Evolutionary conservation across 92 coral and sea anemone species (phyloP), one percentile per base, ranked within the genome.

Genomic region (Ricordea florida): DNA sequence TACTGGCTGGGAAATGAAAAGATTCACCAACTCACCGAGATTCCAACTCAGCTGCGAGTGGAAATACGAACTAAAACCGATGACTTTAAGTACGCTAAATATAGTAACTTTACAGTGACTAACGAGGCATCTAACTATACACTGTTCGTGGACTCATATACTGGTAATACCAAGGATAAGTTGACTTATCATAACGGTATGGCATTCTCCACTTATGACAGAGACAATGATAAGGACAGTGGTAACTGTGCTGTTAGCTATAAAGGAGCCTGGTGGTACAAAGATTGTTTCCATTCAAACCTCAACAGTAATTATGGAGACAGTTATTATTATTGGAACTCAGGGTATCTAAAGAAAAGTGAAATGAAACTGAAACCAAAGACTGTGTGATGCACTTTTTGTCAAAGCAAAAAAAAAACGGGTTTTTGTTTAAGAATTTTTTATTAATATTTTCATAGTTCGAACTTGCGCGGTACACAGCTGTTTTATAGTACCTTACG

Each of bases 61-160:
- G 63, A 29, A 30, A 57, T 57, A 5, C 30, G 34, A 14, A 57
- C 63, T 0, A 16, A 24, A 16, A 30, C 63, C 1, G 5, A 0
- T 29, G 63, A 42, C 7, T 30, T 30, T 57, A 57, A 0, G 13
- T 57, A 57, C 16, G 63, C 42, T 9, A 57, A 18, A 13, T 57
- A 57, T 17, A 7, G 15, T 31, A 57, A 57, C 34, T 57, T 57
- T 32, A 0, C 63, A 0, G 27, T 57, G 1, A 57, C 63, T 30
- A 57, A 57, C 24, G 63, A 57, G 43, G 63, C 63, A 32, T 22
- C 63, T 33, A 57, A 57, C 63, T 57, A 57, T 26, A 57, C 63
- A 13, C 7, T 57, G 63, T 57, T 57, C 34, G 63, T 57, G 2
- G 63, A 16, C 4, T 57, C 34, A 24, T 57, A 30, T 16, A 30